These are phyloP conservation scores for Chirona hameri DNA, from an alignment of 2,888 invertebrate species.

Conservation along the genomic window DNA sequence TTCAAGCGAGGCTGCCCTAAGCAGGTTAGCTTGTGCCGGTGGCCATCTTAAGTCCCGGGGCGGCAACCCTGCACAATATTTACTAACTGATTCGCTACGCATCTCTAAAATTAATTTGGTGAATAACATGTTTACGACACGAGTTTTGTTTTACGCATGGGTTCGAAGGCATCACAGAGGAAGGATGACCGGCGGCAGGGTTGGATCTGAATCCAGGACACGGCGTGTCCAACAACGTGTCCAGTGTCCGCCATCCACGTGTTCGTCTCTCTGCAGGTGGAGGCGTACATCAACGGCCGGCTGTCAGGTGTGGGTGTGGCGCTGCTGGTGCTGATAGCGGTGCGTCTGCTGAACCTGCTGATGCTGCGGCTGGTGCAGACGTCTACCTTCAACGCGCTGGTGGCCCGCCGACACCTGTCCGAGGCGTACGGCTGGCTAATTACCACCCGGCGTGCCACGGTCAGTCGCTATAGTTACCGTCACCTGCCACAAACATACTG, in stretches of 20 bases:
- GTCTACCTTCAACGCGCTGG: constrained; percentile 12
- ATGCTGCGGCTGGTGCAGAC: constrained; percentile 13
- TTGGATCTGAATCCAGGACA: too few species aligned
- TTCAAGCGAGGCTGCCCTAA: neutral
- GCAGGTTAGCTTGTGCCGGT: neutral
- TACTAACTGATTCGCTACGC: too few species aligned
- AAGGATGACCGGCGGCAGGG: too few species aligned
- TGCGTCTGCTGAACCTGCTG: constrained; percentile 11
- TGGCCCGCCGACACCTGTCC: neutral
- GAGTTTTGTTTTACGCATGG: too few species aligned
- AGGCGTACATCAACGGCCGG: neutral
- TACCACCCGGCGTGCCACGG: neutral
- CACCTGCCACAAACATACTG: too few species aligned
- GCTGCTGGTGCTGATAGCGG: neutral
- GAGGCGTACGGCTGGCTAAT: neutral
- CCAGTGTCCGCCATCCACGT: too few species aligned
- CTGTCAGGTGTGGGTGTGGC: neutral
- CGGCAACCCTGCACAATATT: too few species aligned
- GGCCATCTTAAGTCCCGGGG: too few species aligned
- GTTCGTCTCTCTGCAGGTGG: neutral
- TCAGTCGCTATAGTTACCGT: neutral
- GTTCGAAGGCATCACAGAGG: too few species aligned
- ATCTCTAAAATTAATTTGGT: too few species aligned
- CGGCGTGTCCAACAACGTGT: too few species aligned
- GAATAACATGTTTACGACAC: too few species aligned